Base-by-base conservation (phyloP, 2,888 invertebrate species). In the Nudaria mundana region DNA sequence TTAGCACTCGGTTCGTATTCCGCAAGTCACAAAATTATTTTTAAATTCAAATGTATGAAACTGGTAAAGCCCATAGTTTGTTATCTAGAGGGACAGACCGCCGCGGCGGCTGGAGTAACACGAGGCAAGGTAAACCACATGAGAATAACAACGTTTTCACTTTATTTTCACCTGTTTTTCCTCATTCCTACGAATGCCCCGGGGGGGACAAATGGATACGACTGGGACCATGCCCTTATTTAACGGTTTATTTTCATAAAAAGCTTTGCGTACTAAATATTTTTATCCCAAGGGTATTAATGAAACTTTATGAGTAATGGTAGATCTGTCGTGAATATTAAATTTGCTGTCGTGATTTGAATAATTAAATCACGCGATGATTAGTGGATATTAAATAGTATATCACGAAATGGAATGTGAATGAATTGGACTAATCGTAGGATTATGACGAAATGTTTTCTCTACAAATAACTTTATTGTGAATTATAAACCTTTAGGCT, bases 111-210 rank as follows among this genome's bases (percentile, higher is more conserved):
- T 69, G 64, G 56, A 71, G 76, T 70, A 77, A 75, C 69, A 68
- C 66, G 63, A 66, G 66, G 66, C 61, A 66, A 69, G 66, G 77
- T 80, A 80, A 83, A 77, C 77, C 81, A 81, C 81, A 74, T 66
- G 75, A 78, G 77, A 79, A 77, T 78, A 81, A 82, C 78, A 79
- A 76, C 76, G 76, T 83, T 83, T 80, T 76, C 81, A 78, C 77
- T 83, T 80, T 80, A 79, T 83, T 82, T 77, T 74, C 76, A 72
- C 74, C 78, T 76, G 71, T 81, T 84, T 81, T 80, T 79, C 71
- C 72, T 75, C 76, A 76, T 80, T 77, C 68, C 70, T 66, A 63
- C 71, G 71, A 77, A 77, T 71, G 66, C 67, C 78, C 77, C 66
- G 49, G 47, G 59, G 77, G 75, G n/a, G 71, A 76, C 71, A 73